phyloP scores from a whole-genome alignment of 1,140 invertebrate species.

The Heliconius himera region DNA sequence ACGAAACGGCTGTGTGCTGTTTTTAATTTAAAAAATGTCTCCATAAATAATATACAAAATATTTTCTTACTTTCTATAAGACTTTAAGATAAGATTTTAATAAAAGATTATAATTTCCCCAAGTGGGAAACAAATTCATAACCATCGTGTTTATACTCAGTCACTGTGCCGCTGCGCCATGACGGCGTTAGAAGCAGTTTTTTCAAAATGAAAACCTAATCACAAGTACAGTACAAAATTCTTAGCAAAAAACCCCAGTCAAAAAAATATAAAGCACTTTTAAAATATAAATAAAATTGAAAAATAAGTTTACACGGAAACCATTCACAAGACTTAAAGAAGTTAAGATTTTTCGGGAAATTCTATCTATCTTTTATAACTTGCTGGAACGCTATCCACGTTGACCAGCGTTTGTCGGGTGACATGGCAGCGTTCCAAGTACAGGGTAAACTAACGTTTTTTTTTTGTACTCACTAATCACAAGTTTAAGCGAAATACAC shows the following conservation, averaged over 20 bases:
- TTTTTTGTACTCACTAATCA: slow-evolving; percentile 12
- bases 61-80: background rate
- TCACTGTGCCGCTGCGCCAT: too few species aligned
- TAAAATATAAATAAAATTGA: background rate
- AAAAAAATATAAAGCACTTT: background rate
- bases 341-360: background rate
- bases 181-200: too few species aligned
- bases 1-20: background rate
- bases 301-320: background rate
- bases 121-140: too few species aligned
- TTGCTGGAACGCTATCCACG: slow-evolving; percentile 1
- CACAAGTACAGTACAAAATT: too few species aligned
- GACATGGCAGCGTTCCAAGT: slow-evolving; percentile 14
- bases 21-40: background rate
- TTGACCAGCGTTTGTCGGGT: background rate
- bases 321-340: background rate
- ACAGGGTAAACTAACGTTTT: slow-evolving; percentile 6
- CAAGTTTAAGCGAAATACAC: background rate
- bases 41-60: background rate
- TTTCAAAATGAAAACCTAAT: too few species aligned
- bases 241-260: too few species aligned
- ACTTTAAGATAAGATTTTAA: too few species aligned
- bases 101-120: too few species aligned
- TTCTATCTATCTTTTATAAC: background rate
- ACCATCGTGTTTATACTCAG: too few species aligned